Base-by-base conservation (phyloP, 2,797 vertebrate genomes). In the Sciaenops ocellatus region DNA sequence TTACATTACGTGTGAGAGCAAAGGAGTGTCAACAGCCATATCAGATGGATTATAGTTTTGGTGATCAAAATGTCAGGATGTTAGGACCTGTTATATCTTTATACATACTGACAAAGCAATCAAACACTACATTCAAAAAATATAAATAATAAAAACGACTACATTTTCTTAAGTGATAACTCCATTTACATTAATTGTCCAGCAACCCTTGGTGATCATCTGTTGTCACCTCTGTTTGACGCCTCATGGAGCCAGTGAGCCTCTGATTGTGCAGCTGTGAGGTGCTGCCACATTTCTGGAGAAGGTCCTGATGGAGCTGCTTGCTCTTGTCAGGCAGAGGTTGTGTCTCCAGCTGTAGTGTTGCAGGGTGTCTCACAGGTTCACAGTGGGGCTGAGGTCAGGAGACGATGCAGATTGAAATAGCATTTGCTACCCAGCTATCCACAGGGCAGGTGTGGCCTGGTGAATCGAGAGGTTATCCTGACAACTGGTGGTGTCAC, bases 211-310 rank as follows among this genome's bases (percentile, higher is more conserved):
- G 16, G 15, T 63, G 55, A 66, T 74, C 46, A 62, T 30, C 55
- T n/a, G 68, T 78, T 56, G 20, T 47, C 41, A 59, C 60, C 52
- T 70, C 48, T 82, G 62, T 26, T 59, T 26, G 51, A 79, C 22
- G 18, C 66, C 59, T 71, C 65, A 5, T 50, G 44, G 30, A 76
- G 28, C 67, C 69, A 24, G 6, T 28, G 47, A 80, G 9, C 68
- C 24, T 78, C 74, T 77, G 34, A 73, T 73, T 73, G 68, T 88
- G 69, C 60, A 69, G 75, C 85, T 72, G 65, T 72, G 56, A 72
- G 51, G 73, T 55, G 73, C 69, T 73, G 73, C 70, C 69, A 75
- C 77, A 60, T 83, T 56, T 63, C 72, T 52, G 73, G 62, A 67
- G 66, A 62, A 55, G 55, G 50, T 42, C 38, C 46, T 30, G 42